Percentiles rank a stretch among this genome's conserved stretches.
phyloP scores from a whole-genome alignment of 2,888 invertebrate genomes.

The Ectobius pallidus region DNA sequence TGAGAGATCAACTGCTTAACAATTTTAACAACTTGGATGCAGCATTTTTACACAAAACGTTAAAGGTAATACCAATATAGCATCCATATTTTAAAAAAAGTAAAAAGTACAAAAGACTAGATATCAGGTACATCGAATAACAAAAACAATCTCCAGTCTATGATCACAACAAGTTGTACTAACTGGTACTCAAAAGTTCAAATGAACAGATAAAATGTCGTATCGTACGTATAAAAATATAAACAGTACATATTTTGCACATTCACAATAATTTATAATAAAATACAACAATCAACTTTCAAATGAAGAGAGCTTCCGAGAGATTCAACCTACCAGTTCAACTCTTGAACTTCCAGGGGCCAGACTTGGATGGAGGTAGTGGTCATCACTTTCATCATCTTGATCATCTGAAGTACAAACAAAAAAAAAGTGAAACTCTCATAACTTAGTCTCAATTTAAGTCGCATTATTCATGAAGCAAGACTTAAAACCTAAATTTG shows the following conservation, averaged over 20 bases:
- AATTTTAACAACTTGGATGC: neutral
- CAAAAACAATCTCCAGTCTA: too few relatives aligned
- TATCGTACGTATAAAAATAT: too few relatives aligned
- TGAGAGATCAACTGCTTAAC: constrained; percentile 1
- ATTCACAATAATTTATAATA: constrained; percentile 8
- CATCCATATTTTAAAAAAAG: neutral
- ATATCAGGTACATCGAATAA: too few relatives aligned
- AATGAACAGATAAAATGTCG: too few relatives aligned
- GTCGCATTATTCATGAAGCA: too few relatives aligned
- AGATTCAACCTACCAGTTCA: constrained; percentile 66
- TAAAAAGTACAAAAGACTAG: neutral
- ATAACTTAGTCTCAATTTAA: too few relatives aligned
- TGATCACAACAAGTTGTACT: too few relatives aligned
- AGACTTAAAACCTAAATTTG: too few relatives aligned
- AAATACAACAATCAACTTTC: constrained; percentile 2
- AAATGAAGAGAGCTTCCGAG: neutral
- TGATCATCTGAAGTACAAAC: constrained; percentile 47
- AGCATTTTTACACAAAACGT: too few relatives aligned
- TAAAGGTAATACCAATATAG: too few relatives aligned
- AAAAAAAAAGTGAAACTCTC: neutral
- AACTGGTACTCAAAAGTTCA: too few relatives aligned
- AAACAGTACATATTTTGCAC: too few relatives aligned
- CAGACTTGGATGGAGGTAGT: constrained; percentile 87
- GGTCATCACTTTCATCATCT: constrained; percentile 57
- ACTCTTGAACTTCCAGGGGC: constrained; percentile 61